Percentiles rank a stretch among this genome's conserved stretches.
Evolutionary conservation across 2,797 vertebrate species (phyloP).

Genomic region (Sebastes wilsoni): DNA sequence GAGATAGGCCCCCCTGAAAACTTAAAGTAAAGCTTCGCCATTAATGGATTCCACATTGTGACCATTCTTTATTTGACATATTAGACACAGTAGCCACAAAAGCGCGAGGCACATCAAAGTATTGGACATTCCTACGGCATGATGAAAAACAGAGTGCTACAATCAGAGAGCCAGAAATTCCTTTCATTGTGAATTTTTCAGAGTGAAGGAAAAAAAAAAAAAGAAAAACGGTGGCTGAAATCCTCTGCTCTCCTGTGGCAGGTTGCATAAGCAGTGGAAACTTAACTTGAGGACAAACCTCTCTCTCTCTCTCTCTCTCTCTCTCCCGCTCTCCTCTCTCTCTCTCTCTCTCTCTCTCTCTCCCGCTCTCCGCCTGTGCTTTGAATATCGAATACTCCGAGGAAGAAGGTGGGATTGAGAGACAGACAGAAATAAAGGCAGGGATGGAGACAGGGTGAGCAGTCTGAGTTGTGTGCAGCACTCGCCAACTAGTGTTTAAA

Average conservation of each 20-base stretch:
- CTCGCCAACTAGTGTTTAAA: slow-evolving; percentile 75
- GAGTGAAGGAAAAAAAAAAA: background rate
- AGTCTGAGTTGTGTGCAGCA: slow-evolving; percentile 45
- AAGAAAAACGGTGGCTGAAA: slow-evolving; percentile 53
- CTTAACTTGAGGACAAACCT: slow-evolving; percentile 79
- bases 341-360: too few species aligned
- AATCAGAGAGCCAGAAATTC: slow-evolving; percentile 65
- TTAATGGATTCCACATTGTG: slow-evolving; percentile 1
- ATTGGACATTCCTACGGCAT: slow-evolving; percentile 30
- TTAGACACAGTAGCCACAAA: slow-evolving; percentile 24
- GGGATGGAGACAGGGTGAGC: slow-evolving; percentile 59
- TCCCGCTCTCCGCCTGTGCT: slow-evolving; percentile 46
- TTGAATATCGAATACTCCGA: slow-evolving; percentile 69
- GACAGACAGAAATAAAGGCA: slow-evolving; percentile 61
- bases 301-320: slow-evolving; percentile 5
- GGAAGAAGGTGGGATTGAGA: slow-evolving; percentile 63
- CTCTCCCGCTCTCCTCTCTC: slow-evolving; percentile 33
- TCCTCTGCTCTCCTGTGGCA: slow-evolving; percentile 60
- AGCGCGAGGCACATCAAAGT: slow-evolving; percentile 31
- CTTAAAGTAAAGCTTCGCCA: background rate
- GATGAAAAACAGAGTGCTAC: slow-evolving; percentile 64
- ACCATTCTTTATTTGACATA: slow-evolving; percentile 17
- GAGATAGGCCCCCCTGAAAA: background rate
- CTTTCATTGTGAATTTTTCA: slow-evolving; percentile 54
- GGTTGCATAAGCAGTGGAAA: slow-evolving; percentile 84